These are phyloP conservation scores for Oryzias sinensis DNA, from an alignment of 2,797 vertebrate genomes.

Conservation along the genomic window DNA sequence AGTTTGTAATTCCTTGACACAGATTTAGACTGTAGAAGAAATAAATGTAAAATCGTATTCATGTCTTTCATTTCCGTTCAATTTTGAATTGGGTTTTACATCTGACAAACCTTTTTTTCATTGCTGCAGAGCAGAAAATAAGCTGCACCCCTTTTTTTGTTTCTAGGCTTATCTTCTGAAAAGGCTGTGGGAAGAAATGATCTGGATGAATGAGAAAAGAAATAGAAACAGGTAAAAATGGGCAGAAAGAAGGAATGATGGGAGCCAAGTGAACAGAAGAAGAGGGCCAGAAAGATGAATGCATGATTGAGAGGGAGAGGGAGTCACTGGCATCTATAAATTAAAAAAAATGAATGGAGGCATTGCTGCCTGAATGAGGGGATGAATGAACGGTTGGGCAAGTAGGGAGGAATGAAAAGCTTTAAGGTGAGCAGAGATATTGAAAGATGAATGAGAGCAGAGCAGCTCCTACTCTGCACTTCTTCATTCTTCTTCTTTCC, in stretches of 20 bases:
- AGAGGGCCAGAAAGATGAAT: conserved; percentile 63
- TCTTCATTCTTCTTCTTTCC: conserved; percentile 32
- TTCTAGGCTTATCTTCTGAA: conserved; percentile 21
- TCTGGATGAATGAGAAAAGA: conserved; percentile 45
- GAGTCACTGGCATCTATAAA: conserved; percentile 58
- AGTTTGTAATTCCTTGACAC: too few relatives aligned
- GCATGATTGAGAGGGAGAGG: conserved; percentile 54
- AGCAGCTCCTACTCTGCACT: conserved; percentile 41
- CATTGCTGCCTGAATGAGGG: conserved; percentile 44
- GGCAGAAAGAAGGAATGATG: conserved; percentile 43
- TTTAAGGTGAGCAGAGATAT: conserved; percentile 58
- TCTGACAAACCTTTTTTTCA: conserved; percentile 6
- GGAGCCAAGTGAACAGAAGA: conserved; percentile 23
- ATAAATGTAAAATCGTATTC: too few relatives aligned
- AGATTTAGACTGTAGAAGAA: too few relatives aligned
- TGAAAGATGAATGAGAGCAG: conserved; percentile 64
- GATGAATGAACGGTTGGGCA: conserved; percentile 49
- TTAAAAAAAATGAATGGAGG: conserved; percentile 60
- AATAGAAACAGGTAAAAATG: conserved; percentile 34
- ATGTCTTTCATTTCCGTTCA: too few relatives aligned
- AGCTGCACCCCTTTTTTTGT: conserved; percentile 3
- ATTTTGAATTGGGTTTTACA: not conserved
- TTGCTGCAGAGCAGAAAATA: conserved; percentile 25
- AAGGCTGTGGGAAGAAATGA: conserved; percentile 19
- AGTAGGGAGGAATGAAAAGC: conserved; percentile 51